Base-by-base conservation (phyloP, 2,888 invertebrate genomes). In the Cyrtodaria siliqua region DNA sequence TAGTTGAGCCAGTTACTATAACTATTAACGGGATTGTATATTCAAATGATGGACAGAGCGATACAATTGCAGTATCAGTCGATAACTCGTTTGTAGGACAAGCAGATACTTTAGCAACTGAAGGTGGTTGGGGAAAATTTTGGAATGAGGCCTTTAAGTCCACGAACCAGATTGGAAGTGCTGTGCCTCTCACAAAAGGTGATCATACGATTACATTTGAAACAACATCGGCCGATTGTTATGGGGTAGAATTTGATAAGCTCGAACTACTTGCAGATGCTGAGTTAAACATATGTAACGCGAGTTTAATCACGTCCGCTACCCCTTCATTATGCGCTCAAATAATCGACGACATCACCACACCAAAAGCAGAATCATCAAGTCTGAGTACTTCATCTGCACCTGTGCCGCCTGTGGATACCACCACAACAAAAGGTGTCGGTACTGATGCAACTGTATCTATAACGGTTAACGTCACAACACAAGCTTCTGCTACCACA, bases 1-100 rank as follows among this genome's bases (percentile, higher is more conserved):
- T 66, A 33, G 4, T 26, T 12, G 57, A 72, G 20, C 0, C 33
- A 23, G 29, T 52, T 3, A 38, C 42, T 0, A 16, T 79, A 12
- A 29, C 38, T 4, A 38, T 72, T 24, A 42, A 24, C 2, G 55
- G 18, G 3, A 18, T 79, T 4, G 6, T 61, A 1, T 73, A 72
- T 53, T 76, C 72, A 2, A 79, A 79, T 52, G 79, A 79, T 29
- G 79, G 79, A 2, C 53, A 49, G 0, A 26, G 59, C 18, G 79
- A 79, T 49, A 52, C 1, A 2, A 47, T 79, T 9, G 23, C n/a
- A 12, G 49, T 79, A 4, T 20, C 20, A 24, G 8, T 68, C 1
- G 61, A 61, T 33, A 49, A 27, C 20, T 6, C 26, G 8, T 3
- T 33, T 2, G 9, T 70, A n/a, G 74, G 49, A 2, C 50, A 14